phyloP scores from a whole-genome alignment of 2,888 invertebrate species.

The Acanthosepion esculentum region DNA sequence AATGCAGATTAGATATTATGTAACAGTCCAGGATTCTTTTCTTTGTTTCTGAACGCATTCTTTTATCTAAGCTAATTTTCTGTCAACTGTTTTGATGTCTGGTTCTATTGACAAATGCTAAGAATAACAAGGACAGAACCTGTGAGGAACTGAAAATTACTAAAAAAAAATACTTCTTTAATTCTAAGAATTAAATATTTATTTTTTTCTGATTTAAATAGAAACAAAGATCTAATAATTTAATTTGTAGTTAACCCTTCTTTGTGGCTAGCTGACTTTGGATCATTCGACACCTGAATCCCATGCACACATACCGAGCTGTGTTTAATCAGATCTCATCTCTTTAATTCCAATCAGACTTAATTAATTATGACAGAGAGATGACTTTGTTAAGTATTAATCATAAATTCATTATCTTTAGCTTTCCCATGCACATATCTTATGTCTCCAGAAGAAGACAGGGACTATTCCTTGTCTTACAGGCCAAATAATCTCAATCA shows the following conservation, averaged over 20 bases:
- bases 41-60: too few relatives aligned
- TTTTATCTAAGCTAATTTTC: too few relatives aligned
- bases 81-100: too few relatives aligned
- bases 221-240: not conserved
- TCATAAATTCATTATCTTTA: not conserved
- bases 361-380: not conserved
- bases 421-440: not conserved
- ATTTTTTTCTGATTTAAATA: not conserved
- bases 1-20: too few relatives aligned
- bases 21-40: too few relatives aligned
- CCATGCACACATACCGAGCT: not conserved
- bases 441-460: not conserved
- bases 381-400: constrained; percentile 5
- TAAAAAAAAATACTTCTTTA: not conserved
- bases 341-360: not conserved
- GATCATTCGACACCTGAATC: not conserved
- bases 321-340: not conserved
- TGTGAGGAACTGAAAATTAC: too few relatives aligned
- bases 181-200: not conserved
- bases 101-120: too few relatives aligned
- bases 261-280: not conserved
- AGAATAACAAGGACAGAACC: too few relatives aligned
- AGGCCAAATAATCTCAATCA: not conserved
- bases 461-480: not conserved
- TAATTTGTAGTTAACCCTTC: not conserved